Evolutionary conservation across 2,888 invertebrate genomes (phyloP).

Genomic region (Panopea generosa): DNA sequence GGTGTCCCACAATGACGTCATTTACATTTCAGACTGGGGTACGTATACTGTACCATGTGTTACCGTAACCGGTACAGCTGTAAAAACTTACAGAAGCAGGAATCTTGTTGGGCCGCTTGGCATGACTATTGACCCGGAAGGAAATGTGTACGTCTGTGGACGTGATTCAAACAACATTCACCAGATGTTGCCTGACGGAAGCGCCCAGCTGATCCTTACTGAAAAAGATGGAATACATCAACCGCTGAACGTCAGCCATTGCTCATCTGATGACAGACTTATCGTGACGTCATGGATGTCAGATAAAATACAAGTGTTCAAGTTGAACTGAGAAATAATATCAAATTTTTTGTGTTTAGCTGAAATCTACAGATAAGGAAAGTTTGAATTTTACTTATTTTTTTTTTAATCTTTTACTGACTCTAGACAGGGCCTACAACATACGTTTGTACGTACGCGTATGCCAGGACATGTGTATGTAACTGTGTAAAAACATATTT

Average conservation of each 20-base stretch:
- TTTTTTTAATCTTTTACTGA: too few relatives aligned
- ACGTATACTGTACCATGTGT: conserved; percentile 40
- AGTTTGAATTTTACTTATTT: too few relatives aligned
- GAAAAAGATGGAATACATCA: conserved; percentile 54
- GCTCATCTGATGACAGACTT: conserved; percentile 47
- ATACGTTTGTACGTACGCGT: too few relatives aligned
- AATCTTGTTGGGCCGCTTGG: conserved; percentile 48
- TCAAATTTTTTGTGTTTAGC: too few relatives aligned
- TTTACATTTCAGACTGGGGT: conserved; percentile 60
- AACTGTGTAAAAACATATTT: too few relatives aligned
- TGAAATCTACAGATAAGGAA: too few relatives aligned
- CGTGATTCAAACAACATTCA: conserved; percentile 57
- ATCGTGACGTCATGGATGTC: conserved; percentile 63
- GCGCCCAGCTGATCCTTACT: conserved; percentile 29
- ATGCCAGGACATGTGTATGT: too few relatives aligned
- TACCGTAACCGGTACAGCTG: conserved; percentile 22
- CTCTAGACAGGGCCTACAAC: too few relatives aligned
- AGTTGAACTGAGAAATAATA: conserved; percentile 42
- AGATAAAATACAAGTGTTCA: conserved; percentile 51
- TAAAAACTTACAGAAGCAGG: conserved; percentile 40
- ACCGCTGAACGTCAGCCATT: conserved; percentile 48
- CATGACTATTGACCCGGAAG: conserved; percentile 45
- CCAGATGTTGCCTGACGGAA: conserved; percentile 39
- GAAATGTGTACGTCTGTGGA: conserved; percentile 51
- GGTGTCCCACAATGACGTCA: conserved; percentile 27